phyloP scores from a whole-genome alignment of 2,113 vertebrate species.

The Chroicocephalus ridibundus region DNA sequence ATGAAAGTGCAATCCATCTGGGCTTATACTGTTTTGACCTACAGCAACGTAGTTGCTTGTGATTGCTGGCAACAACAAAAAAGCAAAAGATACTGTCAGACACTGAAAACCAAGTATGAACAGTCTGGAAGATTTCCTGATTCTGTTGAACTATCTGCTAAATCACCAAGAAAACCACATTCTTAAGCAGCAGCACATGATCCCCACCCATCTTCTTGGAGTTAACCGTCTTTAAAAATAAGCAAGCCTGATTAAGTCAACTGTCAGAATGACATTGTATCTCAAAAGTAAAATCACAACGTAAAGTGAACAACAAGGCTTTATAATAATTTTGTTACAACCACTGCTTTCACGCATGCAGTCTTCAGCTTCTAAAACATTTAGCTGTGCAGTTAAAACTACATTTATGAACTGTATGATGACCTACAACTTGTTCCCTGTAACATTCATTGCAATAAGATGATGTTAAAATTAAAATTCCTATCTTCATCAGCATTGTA shows the following conservation, averaged over 20 bases:
- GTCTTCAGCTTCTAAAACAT: not conserved
- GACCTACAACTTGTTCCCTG: not conserved
- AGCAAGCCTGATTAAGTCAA: not conserved
- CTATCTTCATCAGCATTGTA: not conserved
- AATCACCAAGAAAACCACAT: constrained; percentile 26
- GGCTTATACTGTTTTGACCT: not conserved
- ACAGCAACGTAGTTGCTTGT: not conserved
- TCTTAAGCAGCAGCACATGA: not conserved
- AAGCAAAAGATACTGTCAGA: not conserved
- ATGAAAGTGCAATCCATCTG: not conserved
- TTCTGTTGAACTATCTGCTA: constrained; percentile 17
- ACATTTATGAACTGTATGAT: not conserved
- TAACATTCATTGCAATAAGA: not conserved
- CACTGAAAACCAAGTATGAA: not conserved
- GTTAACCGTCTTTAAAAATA: not conserved
- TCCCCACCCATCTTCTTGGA: not conserved
- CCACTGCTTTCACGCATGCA: not conserved
- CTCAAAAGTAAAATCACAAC: not conserved
- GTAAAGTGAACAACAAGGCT: not conserved
- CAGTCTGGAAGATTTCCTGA: constrained; percentile 32
- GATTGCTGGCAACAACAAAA: not conserved
- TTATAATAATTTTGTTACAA: not conserved
- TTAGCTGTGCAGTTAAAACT: not conserved
- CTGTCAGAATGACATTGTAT: not conserved
- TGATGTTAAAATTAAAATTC: not conserved